These are phyloP conservation scores for Rhinatrema bivittatum DNA, from an alignment of 2,797 vertebrate species.

Conservation along the genomic window DNA sequence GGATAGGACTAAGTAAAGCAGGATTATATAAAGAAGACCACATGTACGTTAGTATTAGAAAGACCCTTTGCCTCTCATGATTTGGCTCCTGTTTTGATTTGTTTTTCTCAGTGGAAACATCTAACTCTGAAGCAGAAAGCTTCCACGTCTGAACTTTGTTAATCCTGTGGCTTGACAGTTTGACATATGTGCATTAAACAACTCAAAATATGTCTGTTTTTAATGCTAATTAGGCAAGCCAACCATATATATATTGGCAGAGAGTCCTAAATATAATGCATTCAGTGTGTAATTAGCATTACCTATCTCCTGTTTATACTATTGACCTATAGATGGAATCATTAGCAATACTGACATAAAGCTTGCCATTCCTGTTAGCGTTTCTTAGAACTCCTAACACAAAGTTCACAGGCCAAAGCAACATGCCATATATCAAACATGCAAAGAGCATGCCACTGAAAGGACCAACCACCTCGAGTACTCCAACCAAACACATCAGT, in stretches of 20 bases:
- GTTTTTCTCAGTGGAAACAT: constrained; percentile 48
- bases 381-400: constrained; percentile 35
- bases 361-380: constrained; percentile 36
- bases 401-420: constrained; percentile 35
- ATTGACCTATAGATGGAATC: constrained; percentile 49
- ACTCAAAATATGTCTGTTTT: constrained; percentile 67
- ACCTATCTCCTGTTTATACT: constrained; percentile 46
- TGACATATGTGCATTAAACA: constrained; percentile 65
- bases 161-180: constrained; percentile 57
- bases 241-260: constrained; percentile 47
- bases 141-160: constrained; percentile 56
- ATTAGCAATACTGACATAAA: constrained; percentile 42
- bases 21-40: constrained; percentile 23
- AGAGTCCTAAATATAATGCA: constrained; percentile 37
- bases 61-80: no score
- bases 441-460: constrained; percentile 8
- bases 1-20: constrained; percentile 42
- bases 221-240: constrained; percentile 65
- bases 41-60: constrained; percentile 37
- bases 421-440: constrained; percentile 8
- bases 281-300: constrained; percentile 44
- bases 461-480: constrained; percentile 22
- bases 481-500: no score
- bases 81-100: constrained; percentile 44
- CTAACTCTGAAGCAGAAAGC: constrained; percentile 49